Conservation (phyloP, 2,113 vertebrate genomes). For the Scortum barcoo region DNA sequence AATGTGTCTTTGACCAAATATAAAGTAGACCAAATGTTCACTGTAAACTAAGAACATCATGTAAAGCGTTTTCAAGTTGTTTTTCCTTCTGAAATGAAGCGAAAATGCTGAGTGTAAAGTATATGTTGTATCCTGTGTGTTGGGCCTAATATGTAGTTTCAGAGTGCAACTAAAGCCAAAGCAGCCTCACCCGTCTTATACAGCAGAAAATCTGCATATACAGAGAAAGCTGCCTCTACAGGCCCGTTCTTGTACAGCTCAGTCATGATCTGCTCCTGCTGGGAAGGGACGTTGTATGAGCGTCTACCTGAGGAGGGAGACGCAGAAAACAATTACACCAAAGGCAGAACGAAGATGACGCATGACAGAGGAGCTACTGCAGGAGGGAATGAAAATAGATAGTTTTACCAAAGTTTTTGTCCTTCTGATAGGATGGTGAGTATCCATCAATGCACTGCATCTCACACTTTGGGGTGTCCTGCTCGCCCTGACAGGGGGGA, state of each 20-base stretch:
- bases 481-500: conserved; percentile 87
- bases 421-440: conserved; percentile 85
- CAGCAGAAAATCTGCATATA: conserved; percentile 90
- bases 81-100: not conserved
- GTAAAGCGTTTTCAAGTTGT: not conserved
- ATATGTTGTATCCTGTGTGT: not conserved
- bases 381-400: fast-evolving
- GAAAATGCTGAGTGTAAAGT: not conserved
- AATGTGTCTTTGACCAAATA: not conserved
- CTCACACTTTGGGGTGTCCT: conserved; percentile 87
- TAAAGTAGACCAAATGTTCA: not conserved
- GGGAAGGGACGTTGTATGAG: conserved; percentile 84
- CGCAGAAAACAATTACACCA: not conserved
- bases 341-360: not conserved
- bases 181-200: conserved; percentile 89
- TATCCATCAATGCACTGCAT: conserved; percentile 87
- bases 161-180: not conserved
- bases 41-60: not conserved
- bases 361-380: not conserved
- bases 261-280: conserved; percentile 89
- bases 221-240: conserved; percentile 89
- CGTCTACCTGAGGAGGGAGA: conserved; percentile 76
- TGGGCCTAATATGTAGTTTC: not conserved
- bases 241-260: conserved; percentile 94
- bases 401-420: conserved; percentile 90